Conservation (phyloP, 2,113 vertebrate species). For the Cardinalis cardinalis region DNA sequence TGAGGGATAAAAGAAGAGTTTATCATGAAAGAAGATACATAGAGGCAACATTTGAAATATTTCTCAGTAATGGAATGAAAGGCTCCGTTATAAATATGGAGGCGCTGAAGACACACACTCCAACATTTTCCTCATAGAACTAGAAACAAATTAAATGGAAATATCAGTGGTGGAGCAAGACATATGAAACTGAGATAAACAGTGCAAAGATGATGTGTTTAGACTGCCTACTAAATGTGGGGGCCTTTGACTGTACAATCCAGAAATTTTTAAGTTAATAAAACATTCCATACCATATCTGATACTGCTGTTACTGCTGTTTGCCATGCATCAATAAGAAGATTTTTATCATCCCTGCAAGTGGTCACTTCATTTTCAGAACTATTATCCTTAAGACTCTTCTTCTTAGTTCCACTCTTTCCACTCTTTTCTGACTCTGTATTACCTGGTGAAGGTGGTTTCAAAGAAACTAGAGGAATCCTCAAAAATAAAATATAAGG, state of each 20-base stretch:
- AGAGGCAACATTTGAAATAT: neutral
- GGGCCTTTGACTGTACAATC: neutral
- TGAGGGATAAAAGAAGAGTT: neutral
- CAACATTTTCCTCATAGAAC: neutral
- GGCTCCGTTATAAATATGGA: neutral
- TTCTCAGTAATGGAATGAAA: neutral
- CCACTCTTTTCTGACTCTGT: slow-evolving; percentile 27
- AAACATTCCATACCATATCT: slow-evolving; percentile 73
- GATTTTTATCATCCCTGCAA: slow-evolving; percentile 61
- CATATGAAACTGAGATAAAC: neutral
- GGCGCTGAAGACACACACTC: neutral
- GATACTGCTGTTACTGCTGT: slow-evolving; percentile 69
- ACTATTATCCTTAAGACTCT: slow-evolving; percentile 11
- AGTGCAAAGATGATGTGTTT: neutral
- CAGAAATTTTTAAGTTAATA: neutral
- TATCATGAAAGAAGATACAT: neutral
- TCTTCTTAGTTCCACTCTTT: neutral
- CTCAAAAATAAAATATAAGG: slow-evolving; percentile 39
- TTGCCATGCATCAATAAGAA: slow-evolving; percentile 72
- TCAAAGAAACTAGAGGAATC: slow-evolving; percentile 68
- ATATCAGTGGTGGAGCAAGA: neutral
- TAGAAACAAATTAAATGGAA: neutral
- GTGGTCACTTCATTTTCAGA: slow-evolving; percentile 9
- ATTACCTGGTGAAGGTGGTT: slow-evolving; percentile 9
- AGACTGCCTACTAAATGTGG: neutral